Percentiles rank a stretch among this genome's conserved stretches.
phyloP scores from a whole-genome alignment of 2,113 vertebrate genomes.

The Brachyhypopomus occidentalis region DNA sequence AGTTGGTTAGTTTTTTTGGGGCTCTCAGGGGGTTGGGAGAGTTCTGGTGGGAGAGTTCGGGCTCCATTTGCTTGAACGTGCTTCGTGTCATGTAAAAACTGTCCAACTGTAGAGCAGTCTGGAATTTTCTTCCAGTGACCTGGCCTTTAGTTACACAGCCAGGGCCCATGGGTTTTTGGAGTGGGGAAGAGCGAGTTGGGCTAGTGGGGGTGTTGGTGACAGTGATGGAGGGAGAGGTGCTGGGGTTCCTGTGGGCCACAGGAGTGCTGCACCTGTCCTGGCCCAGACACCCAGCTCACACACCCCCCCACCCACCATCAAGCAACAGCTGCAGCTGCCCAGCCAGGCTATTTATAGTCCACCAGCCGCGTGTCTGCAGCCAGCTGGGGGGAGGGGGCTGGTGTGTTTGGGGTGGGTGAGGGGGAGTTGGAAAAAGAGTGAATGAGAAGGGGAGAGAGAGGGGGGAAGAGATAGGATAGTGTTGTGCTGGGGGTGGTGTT shows the following conservation, averaged over 20 bases:
- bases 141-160: too few relatives aligned
- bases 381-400: not conserved
- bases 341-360: constrained; percentile 60
- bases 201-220: too few relatives aligned
- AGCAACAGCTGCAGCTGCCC: constrained; percentile 56
- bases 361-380: not conserved
- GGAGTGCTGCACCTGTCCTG: constrained; percentile 54
- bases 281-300: constrained; percentile 47
- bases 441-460: not conserved
- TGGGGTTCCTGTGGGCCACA: constrained; percentile 2
- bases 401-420: not conserved
- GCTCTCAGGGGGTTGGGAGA: too few relatives aligned
- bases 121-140: too few relatives aligned
- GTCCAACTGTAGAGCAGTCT: too few relatives aligned
- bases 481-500: not conserved
- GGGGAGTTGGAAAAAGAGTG: not conserved
- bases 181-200: too few relatives aligned
- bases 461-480: not conserved
- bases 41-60: too few relatives aligned
- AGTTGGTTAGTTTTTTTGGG: too few relatives aligned
- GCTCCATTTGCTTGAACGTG: too few relatives aligned
- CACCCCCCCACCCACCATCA: constrained; percentile 25
- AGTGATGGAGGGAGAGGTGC: not conserved
- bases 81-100: too few relatives aligned
- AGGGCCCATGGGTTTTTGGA: too few relatives aligned